These are phyloP conservation scores for Gymnothorax reevesii DNA, from an alignment of 2,797 vertebrate species.

Conservation along the genomic window DNA sequence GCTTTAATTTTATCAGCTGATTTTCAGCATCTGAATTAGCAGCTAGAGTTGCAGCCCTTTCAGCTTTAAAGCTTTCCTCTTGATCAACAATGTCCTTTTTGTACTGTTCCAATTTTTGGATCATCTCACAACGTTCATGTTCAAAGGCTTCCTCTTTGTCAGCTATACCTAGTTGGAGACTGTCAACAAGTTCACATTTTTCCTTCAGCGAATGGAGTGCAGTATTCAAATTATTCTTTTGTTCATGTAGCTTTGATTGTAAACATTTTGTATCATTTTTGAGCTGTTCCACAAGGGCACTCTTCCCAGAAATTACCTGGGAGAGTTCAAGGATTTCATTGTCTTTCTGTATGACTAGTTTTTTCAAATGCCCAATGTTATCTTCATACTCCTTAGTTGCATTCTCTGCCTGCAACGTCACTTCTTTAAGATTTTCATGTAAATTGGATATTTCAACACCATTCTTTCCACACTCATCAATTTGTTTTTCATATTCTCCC, in stretches of 20 bases:
- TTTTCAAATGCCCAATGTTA: slow-evolving; percentile 60
- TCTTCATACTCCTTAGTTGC: slow-evolving; percentile 58
- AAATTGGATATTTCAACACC: slow-evolving; percentile 62
- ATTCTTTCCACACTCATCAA: slow-evolving; percentile 59
- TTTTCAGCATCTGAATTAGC: slow-evolving; percentile 48
- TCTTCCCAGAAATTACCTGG: slow-evolving; percentile 53
- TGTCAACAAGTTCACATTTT: slow-evolving; percentile 61
- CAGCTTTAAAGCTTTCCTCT: slow-evolving; percentile 46
- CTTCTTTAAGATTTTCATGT: slow-evolving; percentile 61
- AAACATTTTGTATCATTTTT: slow-evolving; percentile 53
- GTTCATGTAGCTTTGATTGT: slow-evolving; percentile 60
- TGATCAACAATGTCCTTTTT: slow-evolving; percentile 59
- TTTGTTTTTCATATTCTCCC: slow-evolving; percentile 70
- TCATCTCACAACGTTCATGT: slow-evolving; percentile 59
- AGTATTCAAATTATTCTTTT: slow-evolving; percentile 62
- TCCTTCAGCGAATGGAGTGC: slow-evolving; percentile 62
- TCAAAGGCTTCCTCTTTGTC: slow-evolving; percentile 60
- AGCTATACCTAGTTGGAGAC: slow-evolving; percentile 58
- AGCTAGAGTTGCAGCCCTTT: slow-evolving; percentile 32
- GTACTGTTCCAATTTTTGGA: slow-evolving; percentile 63
- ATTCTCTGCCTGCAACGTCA: slow-evolving; percentile 56
- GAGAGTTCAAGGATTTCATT: slow-evolving; percentile 55
- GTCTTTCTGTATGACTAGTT: slow-evolving; percentile 70
- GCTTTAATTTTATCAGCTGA: slow-evolving; percentile 57
- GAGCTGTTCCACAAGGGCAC: slow-evolving; percentile 53